Base-by-base conservation (phyloP, 2,888 invertebrate genomes). In the Tachina lurida region DNA sequence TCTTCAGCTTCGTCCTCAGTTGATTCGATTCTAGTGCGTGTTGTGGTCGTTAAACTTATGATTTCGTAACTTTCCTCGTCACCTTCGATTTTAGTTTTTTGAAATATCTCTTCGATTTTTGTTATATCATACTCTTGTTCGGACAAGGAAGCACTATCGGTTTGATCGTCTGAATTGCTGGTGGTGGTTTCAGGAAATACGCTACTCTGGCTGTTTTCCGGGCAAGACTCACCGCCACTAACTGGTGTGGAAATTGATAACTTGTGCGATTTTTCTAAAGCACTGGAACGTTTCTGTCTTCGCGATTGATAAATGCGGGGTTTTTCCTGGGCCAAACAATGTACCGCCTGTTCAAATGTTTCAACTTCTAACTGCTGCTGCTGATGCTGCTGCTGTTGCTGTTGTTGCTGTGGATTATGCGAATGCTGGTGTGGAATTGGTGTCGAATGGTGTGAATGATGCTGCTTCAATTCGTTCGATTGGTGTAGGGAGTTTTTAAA, bases 401-500 rank as follows among this genome's bases (percentile, higher is more conserved):
- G 90, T 41, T 52, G 75, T 10, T 89, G 90, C 41, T 78, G 82
- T 52, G 84, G 86, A 15, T 45, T n/a, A 31, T 58, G 73, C n/a
- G 73, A 31, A 56, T 73, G 71, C 15, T 65, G 73, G 8, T 74
- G 75, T 8, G 22, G 22, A 9, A 68, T 22, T 10, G 60, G 67
- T 10, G 60, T 43, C 22, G 67, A 58, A 10, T 67, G 80, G 13
- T 19, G 45, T 10, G 31, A 31, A 31, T 86, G 86, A 39, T 87
- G 87, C 65, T 89, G 90, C 39, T 89, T 85, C 4, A 81, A 73
- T 63, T 89, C 87, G 68, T 91, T 91, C 19, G 87, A 89, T 87
- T 93, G 93, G 85, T 93, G 93, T 84, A 91, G 85, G 3, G 93
- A 93, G 70, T 93, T 92, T 87, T 92, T 92, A 80, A 93, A 93